phyloP scores from a whole-genome alignment of 2,797 vertebrate genomes.

The Zalophus californianus region DNA sequence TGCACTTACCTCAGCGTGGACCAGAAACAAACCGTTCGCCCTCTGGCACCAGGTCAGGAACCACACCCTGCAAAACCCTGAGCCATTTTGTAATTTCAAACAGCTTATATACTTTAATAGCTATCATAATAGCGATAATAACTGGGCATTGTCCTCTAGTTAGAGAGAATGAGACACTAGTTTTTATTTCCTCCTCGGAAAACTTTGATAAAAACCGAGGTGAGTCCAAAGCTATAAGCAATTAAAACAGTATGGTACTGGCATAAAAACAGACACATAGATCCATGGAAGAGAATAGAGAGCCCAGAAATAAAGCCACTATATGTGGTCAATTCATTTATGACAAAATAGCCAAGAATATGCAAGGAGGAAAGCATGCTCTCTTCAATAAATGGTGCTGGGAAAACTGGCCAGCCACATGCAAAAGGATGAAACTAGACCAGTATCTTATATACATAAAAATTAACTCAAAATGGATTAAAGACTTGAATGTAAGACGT shows the following conservation, averaged over 20 bases:
- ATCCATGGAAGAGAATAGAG: not conserved
- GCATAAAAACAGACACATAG: not conserved
- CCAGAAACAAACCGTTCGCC: not conserved
- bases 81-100: conserved; percentile 30
- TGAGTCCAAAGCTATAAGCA: not conserved
- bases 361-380: not conserved
- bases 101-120: conserved; percentile 54
- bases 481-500: not conserved
- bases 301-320: not conserved
- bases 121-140: not conserved
- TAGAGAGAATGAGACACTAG: not conserved
- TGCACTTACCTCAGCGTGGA: not conserved
- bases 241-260: not conserved
- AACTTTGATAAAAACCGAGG: not conserved
- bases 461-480: not conserved
- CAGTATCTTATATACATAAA: not conserved
- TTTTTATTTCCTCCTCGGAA: conserved; percentile 54
- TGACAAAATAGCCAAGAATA: not conserved
- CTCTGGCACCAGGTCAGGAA: not conserved
- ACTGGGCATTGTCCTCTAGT: conserved; percentile 5
- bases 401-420: not conserved
- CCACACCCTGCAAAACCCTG: not conserved
- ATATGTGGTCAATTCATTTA: not conserved
- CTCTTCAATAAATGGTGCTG: not conserved
- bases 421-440: not conserved